These are phyloP conservation scores for Drosophila putrida DNA, from an alignment of 2,888 invertebrate species.

Conservation along the genomic window DNA sequence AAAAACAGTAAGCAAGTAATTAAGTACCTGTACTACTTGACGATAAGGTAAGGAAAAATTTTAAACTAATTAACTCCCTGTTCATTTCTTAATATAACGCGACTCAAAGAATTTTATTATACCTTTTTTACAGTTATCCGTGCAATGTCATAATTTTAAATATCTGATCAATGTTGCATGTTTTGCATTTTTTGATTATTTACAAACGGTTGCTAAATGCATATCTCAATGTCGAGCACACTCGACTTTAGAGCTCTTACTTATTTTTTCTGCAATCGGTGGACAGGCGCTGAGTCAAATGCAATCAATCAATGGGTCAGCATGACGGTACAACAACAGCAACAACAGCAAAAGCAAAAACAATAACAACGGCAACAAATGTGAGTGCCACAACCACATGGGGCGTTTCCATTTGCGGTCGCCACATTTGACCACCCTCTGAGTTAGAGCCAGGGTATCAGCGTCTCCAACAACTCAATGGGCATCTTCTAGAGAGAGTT, in stretches of 20 bases:
- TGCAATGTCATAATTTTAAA: too few relatives aligned
- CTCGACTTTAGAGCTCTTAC: not conserved
- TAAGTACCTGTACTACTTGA: too few relatives aligned
- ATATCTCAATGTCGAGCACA: conserved; percentile 1
- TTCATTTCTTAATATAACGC: too few relatives aligned
- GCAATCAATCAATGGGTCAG: conserved; percentile 82
- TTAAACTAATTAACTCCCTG: too few relatives aligned
- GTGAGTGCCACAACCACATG: conserved; percentile 69
- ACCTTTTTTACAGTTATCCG: too few relatives aligned
- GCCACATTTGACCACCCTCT: conserved; percentile 75
- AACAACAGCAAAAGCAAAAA: not conserved
- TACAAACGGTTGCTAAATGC: not conserved
- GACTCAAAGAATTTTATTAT: too few relatives aligned
- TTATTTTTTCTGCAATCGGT: conserved; percentile 9
- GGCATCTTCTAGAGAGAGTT: conserved; percentile 31
- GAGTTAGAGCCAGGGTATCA: conserved; percentile 18
- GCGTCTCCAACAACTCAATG: conserved; percentile 29
- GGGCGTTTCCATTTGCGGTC: conserved; percentile 78
- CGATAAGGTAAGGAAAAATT: too few relatives aligned
- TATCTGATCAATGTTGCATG: too few relatives aligned
- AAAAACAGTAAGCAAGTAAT: too few relatives aligned
- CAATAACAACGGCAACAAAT: conserved; percentile 12
- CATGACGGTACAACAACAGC: conserved; percentile 49
- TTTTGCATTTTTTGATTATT: too few relatives aligned
- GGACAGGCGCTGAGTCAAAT: conserved; percentile 55